Conservation (phyloP, 2,888 invertebrate genomes). For the Nemapogon koenigi region DNA sequence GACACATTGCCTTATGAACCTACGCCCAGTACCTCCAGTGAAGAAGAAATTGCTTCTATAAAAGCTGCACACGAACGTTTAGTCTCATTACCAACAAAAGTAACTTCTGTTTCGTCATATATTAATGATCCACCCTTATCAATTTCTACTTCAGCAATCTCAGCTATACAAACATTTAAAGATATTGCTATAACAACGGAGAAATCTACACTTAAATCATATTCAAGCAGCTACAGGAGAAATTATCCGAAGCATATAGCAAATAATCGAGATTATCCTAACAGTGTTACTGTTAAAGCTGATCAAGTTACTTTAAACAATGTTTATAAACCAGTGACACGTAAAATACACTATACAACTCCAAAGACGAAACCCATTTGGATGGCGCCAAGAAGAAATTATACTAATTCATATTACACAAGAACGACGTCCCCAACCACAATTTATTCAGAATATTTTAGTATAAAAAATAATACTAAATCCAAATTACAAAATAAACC, state of each 20-base stretch:
- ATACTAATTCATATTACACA: conserved; percentile 27
- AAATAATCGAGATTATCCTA: conserved; percentile 40
- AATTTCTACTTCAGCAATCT: not conserved
- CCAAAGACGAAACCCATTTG: conserved; percentile 45
- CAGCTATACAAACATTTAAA: conserved; percentile 24
- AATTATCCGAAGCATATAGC: conserved; percentile 44
- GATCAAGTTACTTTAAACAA: conserved; percentile 25
- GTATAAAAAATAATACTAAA: conserved; percentile 35
- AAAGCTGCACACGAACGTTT: conserved; percentile 28
- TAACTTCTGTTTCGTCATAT: conserved; percentile 14
- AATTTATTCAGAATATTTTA: conserved; percentile 51
- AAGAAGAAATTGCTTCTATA: conserved; percentile 31
- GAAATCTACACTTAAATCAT: conserved; percentile 25
- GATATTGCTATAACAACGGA: conserved; percentile 34
- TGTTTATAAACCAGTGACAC: conserved; percentile 27
- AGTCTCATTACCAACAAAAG: conserved; percentile 16
- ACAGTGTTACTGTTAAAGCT: conserved; percentile 39
- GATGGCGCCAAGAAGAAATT: conserved; percentile 46
- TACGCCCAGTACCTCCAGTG: conserved; percentile 32
- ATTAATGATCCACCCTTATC: not conserved
- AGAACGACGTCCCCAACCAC: conserved; percentile 36
- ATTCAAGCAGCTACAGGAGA: conserved; percentile 32
- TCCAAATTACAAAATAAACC: conserved; percentile 28
- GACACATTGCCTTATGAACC: conserved; percentile 34
- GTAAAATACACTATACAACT: conserved; percentile 46